Evolutionary conservation across 2,888 invertebrate species (phyloP).

Genomic region (Lithophane ornitopus): DNA sequence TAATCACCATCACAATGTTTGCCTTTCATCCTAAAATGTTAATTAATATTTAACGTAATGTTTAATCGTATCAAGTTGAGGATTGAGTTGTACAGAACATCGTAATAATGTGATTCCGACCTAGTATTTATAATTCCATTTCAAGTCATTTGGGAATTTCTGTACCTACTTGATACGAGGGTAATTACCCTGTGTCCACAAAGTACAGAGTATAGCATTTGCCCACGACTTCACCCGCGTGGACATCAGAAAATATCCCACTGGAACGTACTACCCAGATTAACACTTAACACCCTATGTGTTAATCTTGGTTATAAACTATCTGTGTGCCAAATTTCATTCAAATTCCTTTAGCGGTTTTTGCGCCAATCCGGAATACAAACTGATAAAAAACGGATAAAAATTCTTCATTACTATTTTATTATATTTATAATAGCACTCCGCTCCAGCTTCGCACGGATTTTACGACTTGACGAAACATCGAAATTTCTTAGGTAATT

Average conservation of each 20-base stretch:
- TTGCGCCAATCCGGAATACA: no score
- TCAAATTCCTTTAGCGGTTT: no score
- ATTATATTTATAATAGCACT: no score
- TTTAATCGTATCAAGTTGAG: conserved; percentile 30
- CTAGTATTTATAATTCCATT: conserved; percentile 48
- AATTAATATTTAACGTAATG: conserved; percentile 31
- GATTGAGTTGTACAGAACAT: conserved; percentile 24
- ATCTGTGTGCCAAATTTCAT: no score
- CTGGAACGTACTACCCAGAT: not conserved
- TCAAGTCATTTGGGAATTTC: conserved; percentile 33
- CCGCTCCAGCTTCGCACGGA: no score
- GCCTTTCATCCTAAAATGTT: conserved; percentile 28
- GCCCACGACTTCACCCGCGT: no score
- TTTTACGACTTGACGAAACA: no score
- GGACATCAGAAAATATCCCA: not conserved
- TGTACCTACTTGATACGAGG: conserved; percentile 8
- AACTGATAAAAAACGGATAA: no score
- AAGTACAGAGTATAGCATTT: not conserved
- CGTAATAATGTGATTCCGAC: conserved; percentile 24
- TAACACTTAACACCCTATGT: no score
- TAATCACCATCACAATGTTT: conserved; percentile 22
- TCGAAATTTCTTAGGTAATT: no score
- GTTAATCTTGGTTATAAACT: no score
- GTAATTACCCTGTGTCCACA: conserved; percentile 42
- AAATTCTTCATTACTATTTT: no score